Percentiles rank a stretch among this genome's conserved stretches.
These are phyloP conservation scores for Erethizon dorsatum DNA, from an alignment of 2,797 vertebrate genomes.

Conservation along the genomic window DNA sequence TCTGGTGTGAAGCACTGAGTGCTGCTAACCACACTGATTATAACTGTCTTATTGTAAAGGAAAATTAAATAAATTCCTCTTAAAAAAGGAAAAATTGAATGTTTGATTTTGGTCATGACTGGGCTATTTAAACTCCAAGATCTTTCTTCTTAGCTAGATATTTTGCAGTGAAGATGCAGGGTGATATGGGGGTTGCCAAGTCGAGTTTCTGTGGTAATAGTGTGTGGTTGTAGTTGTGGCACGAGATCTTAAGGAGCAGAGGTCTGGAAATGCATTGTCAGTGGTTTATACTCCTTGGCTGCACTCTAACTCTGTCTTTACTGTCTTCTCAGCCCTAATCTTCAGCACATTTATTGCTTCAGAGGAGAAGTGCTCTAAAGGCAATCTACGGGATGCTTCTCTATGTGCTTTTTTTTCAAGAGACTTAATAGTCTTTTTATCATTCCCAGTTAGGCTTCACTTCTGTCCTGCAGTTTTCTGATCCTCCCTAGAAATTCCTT, in stretches of 20 bases:
- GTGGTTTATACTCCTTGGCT: neutral
- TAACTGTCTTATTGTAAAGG: conserved; percentile 1
- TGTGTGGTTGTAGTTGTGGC: neutral
- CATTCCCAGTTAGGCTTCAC: conserved; percentile 43
- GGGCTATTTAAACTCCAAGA: conserved; percentile 26
- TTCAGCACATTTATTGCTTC: neutral
- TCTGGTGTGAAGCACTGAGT: neutral
- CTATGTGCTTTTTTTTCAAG: neutral
- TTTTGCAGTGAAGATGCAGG: conserved; percentile 39
- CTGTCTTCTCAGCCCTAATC: conserved; percentile 8
- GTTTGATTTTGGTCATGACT: conserved; percentile 12
- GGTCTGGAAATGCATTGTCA: neutral
- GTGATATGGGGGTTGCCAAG: neutral
- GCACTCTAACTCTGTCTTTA: neutral
- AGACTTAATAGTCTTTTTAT: conserved; percentile 38
- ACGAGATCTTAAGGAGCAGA: neutral
- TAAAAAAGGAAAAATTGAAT: neutral
- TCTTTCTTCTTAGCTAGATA: conserved; percentile 41
- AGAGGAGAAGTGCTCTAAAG: conserved; percentile 15
- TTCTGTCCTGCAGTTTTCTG: conserved; percentile 69
- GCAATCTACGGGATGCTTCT: neutral
- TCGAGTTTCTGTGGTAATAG: neutral
- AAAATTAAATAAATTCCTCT: conserved; percentile 9
- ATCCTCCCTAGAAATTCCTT: conserved; percentile 47
- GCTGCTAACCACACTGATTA: neutral